Evolutionary conservation across 2,113 vertebrate genomes (phyloP).

Genomic region (Corydoras sp.): DNA sequence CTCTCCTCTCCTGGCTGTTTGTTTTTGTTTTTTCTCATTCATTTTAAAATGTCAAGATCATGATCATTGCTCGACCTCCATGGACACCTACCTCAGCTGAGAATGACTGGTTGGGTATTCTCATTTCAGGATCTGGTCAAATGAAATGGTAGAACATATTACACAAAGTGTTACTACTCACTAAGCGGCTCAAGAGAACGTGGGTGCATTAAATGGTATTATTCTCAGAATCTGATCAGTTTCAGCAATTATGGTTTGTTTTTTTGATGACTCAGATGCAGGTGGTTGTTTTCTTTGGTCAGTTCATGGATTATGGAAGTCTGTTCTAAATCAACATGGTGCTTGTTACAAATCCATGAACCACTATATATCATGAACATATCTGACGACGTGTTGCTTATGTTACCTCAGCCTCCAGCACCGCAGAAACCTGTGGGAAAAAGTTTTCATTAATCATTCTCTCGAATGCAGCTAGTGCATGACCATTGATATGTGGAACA

Average conservation of each 20-base stretch:
- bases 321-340: constrained; percentile 2
- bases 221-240: background rate
- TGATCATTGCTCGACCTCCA: constrained; percentile 24
- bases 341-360: constrained; percentile 6
- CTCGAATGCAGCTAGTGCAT: background rate
- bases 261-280: background rate
- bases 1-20: constrained; percentile 19
- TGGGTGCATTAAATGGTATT: background rate
- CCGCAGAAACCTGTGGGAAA: constrained; percentile 8
- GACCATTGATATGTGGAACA: constrained; percentile 2
- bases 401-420: constrained; percentile 31
- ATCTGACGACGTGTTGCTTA: constrained; percentile 17
- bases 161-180: constrained; percentile 15
- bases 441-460: background rate
- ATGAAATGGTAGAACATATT: background rate
- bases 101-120: constrained; percentile 16
- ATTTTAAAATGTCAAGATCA: constrained; percentile 16
- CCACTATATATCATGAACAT: constrained; percentile 38
- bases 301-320: constrained; percentile 4
- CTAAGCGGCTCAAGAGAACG: background rate
- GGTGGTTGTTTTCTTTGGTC: background rate
- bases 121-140: background rate
- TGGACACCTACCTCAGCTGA: constrained; percentile 44
- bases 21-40: background rate
- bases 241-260: background rate